Base-by-base conservation (phyloP, 2,113 vertebrate species). In the Malaclemys terrapin region DNA sequence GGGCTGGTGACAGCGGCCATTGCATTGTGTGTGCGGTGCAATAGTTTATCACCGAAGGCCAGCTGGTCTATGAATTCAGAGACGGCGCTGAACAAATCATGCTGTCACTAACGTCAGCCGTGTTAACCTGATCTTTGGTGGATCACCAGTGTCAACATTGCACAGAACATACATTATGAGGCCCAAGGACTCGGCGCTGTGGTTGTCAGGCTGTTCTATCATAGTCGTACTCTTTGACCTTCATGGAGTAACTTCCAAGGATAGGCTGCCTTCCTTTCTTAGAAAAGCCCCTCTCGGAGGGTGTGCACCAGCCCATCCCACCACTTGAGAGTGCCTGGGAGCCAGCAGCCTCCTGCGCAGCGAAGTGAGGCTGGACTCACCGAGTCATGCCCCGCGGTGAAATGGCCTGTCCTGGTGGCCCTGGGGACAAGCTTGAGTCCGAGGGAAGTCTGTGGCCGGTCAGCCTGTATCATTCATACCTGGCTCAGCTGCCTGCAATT, bases 181-280 rank as follows among this genome's bases (percentile, higher is more conserved):
- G 82, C 96, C 98, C 98, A 99, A 99, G 99, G 99, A 97, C 98
- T 98, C 96, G 27, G 87, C 96, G 96, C 96, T 96, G 97, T 78
- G 89, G 98, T 98, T 99, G 98, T 98, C 98, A 98, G 97, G 93
- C 96, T 97, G 97, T 97, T 97, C 98, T 98, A 97, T 98, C 97
- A 98, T 96, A 91, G 88, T 81, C 93, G 90, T 89, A 87, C 94
- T 87, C 89, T 87, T 93, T 95, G 97, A 97, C 98, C 96, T 98
- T 98, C 98, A 90, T 96, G 97, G 87, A 95, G 98, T 89, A 91
- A 94, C 93, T 95, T 97, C 98, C 98, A 98, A 99, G 98, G 98
- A 96, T 98, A 94, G 94, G 59, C 92, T 79, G 89, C 95, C 87
- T 57, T 85, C 88, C 93, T 91, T 85, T 91, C 50, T 27, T 49